Conservation (phyloP, 64 coral and sea anemone species). For the Catalaphyllia jardinei region DNA sequence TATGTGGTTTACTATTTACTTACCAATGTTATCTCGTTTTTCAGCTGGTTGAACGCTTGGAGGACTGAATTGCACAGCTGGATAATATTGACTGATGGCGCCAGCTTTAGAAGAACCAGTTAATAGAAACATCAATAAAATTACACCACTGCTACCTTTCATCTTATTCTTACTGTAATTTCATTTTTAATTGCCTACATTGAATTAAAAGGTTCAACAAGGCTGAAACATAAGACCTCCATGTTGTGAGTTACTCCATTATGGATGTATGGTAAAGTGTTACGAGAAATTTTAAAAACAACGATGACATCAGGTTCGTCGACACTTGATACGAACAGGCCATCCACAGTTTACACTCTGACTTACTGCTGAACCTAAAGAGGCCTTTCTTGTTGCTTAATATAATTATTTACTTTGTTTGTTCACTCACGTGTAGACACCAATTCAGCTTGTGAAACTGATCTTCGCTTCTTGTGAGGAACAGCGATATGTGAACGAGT, state of each 20-base stretch:
- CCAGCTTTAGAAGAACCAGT: neutral
- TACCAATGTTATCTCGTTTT: neutral
- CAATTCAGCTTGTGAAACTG: slow-evolving; percentile 10
- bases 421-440: neutral
- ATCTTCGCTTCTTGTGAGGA: slow-evolving; percentile 52
- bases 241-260: too few species aligned
- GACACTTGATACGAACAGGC: too few species aligned
- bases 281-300: too few species aligned
- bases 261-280: too few species aligned
- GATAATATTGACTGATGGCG: neutral
- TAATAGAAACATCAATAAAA: neutral
- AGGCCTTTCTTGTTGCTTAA: neutral
- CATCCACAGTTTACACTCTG: too few species aligned
- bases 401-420: neutral
- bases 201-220: too few species aligned
- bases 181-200: too few species aligned
- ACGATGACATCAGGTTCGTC: too few species aligned
- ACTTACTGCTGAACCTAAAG: too few species aligned
- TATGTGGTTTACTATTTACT: neutral
- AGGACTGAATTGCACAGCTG: neutral
- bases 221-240: too few species aligned
- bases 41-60: neutral
- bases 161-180: too few species aligned
- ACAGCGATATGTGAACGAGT: slow-evolving; percentile 41
- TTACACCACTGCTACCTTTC: neutral